Conservation (phyloP, 2,113 vertebrate genomes). For the Thymallus thymallus region DNA sequence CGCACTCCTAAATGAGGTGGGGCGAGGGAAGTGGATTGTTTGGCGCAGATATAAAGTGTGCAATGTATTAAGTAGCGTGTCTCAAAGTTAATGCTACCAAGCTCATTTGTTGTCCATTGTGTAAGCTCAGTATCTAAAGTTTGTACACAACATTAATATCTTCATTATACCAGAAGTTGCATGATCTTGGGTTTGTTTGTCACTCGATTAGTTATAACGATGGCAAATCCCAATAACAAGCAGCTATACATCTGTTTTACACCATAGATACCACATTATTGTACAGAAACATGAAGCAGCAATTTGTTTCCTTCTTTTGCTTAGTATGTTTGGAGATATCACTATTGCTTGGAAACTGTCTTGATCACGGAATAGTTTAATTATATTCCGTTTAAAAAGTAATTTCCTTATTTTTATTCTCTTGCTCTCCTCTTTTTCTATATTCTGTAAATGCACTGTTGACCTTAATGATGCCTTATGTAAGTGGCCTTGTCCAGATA, state of each 20-base stretch:
- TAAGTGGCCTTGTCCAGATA: slow-evolving; percentile 86
- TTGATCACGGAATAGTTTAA: slow-evolving; percentile 81
- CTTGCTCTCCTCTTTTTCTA: slow-evolving; percentile 78
- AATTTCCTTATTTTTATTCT: slow-evolving; percentile 44
- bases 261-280: slow-evolving; percentile 76
- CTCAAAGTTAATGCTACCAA: slow-evolving; percentile 83
- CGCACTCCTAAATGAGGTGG: slow-evolving; percentile 60
- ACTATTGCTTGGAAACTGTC: slow-evolving; percentile 89
- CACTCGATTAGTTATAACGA: slow-evolving; percentile 84
- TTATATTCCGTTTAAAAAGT: slow-evolving; percentile 82
- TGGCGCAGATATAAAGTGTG: slow-evolving; percentile 96
- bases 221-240: slow-evolving; percentile 80
- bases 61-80: slow-evolving; percentile 93
- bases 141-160: slow-evolving; percentile 85
- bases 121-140: slow-evolving; percentile 91
- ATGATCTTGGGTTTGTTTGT: slow-evolving; percentile 85
- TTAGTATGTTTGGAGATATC: slow-evolving; percentile 82
- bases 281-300: slow-evolving; percentile 79
- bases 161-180: slow-evolving; percentile 88
- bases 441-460: slow-evolving; percentile 97
- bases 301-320: slow-evolving; percentile 50
- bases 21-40: slow-evolving; percentile 77
- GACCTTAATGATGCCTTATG: slow-evolving; percentile 98
- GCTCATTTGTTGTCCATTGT: slow-evolving; percentile 92
- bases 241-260: slow-evolving; percentile 83